Evolutionary conservation across 1,140 invertebrate species (phyloP), one percentile per base, ranked within the genome.

Genomic region (Brachionus koreanus): DNA sequence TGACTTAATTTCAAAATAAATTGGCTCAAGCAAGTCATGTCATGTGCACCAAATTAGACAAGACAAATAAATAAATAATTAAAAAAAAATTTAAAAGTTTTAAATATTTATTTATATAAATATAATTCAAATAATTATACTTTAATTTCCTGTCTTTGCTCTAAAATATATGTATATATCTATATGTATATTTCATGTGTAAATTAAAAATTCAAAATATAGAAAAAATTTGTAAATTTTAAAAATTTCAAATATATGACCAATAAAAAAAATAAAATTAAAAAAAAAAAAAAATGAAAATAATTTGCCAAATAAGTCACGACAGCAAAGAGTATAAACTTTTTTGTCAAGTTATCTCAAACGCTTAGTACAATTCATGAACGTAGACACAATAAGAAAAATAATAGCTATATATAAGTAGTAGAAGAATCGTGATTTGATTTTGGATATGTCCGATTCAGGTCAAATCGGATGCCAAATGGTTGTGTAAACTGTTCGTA

Each of bases 41-140:
- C n/a, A n/a, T n/a, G n/a, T n/a, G n/a, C n/a, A n/a, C n/a, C n/a
- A n/a, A n/a, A n/a, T n/a, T n/a, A n/a, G n/a, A n/a, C n/a, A n/a
- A n/a, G n/a, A n/a, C n/a, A n/a, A 46, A 46, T 46, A 46, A 46
- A 46, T 46, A 12, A 46, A 46, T 2, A 12, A 2, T 46, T 46
- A 33, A 29, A 65, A 33, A 65, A 33, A 33, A 13, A 65, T 0
- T 29, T 35, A 35, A 29, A 67, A 37, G 37, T 37, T 69, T 69
- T 69, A 37, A 69, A 69, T 65, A 69, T 69, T 69, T 69, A 69
- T 69, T 69, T 69, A 69, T 69, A 37, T 69, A 69, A 69, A 69
- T 69, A 69, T 35, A 69, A 69, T 69, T 69, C 65, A 69, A 69
- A 69, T 69, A 69, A 69, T 33, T 65, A 33, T 65, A 65, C 49